Conservation (phyloP, 2,888 invertebrate genomes). For the Crepidodera aurea region DNA sequence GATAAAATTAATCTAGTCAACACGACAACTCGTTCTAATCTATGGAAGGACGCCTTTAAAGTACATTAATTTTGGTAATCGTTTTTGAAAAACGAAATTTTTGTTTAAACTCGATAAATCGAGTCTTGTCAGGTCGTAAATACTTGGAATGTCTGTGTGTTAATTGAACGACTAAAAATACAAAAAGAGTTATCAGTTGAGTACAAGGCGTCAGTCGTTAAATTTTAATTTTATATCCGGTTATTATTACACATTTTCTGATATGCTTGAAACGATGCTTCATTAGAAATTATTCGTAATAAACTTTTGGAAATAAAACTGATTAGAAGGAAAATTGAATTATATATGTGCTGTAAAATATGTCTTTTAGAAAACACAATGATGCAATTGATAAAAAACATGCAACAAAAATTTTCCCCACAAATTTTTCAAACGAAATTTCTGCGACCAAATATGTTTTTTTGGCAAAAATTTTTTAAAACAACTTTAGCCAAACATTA, state of each 20-base stretch:
- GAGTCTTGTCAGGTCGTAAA: slow-evolving; percentile 28
- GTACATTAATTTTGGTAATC: slow-evolving; percentile 30
- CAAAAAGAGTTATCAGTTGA: slow-evolving; percentile 25
- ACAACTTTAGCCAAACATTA: too few species aligned
- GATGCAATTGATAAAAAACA: too few species aligned
- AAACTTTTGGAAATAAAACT: too few species aligned
- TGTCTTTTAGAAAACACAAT: too few species aligned
- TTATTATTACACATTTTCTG: background rate
- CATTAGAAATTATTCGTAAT: background rate
- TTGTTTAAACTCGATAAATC: slow-evolving; percentile 29
- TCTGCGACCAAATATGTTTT: too few species aligned
- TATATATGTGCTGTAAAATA: too few species aligned
- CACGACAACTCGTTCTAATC: slow-evolving; percentile 37
- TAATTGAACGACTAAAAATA: slow-evolving; percentile 19
- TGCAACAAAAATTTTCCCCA: too few species aligned
- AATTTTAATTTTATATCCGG: slow-evolving; percentile 16
- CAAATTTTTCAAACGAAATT: too few species aligned
- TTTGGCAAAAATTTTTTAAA: too few species aligned
- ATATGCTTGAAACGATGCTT: background rate
- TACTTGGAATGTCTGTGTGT: slow-evolving; percentile 28
- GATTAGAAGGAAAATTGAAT: too few species aligned
- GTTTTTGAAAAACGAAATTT: slow-evolving; percentile 21
- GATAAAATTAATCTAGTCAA: slow-evolving; percentile 11
- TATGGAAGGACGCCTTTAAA: slow-evolving; percentile 32
- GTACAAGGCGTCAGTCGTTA: slow-evolving; percentile 17